Evolutionary conservation across 2,113 vertebrate genomes (phyloP).

Genomic region (Rhynchomys soricoides): DNA sequence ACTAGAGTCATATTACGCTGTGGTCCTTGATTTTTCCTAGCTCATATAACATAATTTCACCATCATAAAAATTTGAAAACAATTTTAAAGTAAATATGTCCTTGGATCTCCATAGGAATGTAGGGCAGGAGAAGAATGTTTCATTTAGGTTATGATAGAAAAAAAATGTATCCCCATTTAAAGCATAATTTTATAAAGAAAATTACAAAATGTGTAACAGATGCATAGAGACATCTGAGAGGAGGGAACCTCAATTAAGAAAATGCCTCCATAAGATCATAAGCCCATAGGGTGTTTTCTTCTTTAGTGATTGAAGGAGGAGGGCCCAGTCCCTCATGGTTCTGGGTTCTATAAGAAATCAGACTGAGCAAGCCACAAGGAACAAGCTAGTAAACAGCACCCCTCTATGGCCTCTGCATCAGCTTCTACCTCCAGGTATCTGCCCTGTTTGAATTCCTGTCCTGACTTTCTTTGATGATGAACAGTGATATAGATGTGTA

Average conservation of each 20-base stretch:
- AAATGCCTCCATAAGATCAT: not conserved
- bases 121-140: not conserved
- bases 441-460: not conserved
- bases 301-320: not conserved
- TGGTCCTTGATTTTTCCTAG: not conserved
- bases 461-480: not conserved
- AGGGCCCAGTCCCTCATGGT: not conserved
- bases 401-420: not conserved
- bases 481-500: not conserved
- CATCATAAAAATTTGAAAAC: not conserved
- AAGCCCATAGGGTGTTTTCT: not conserved
- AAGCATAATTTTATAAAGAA: not conserved
- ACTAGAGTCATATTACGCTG: not conserved
- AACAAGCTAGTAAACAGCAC: not conserved
- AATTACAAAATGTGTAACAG: not conserved
- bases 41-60: not conserved
- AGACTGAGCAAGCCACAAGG: not conserved
- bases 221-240: not conserved
- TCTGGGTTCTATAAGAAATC: not conserved
- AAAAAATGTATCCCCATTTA: not conserved
- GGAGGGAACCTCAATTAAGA: not conserved
- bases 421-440: not conserved
- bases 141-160: not conserved
- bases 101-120: not conserved
- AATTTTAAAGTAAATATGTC: not conserved